These are phyloP conservation scores for Pogonus chalceus DNA, from an alignment of 1,140 invertebrate genomes.

Conservation along the genomic window DNA sequence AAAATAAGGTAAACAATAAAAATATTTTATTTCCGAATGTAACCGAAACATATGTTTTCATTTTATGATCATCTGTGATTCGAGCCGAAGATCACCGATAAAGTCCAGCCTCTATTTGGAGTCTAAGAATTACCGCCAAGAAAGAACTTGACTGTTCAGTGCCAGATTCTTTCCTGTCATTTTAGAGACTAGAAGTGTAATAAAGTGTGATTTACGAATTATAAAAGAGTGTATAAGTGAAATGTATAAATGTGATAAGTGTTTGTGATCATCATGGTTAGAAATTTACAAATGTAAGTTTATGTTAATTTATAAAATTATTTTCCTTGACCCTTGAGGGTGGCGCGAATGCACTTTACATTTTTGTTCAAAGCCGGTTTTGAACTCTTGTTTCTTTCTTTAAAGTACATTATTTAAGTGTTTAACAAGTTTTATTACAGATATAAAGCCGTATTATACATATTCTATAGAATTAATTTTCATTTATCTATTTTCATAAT, in stretches of 20 bases:
- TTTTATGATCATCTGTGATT: neutral
- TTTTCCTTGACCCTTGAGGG: neutral
- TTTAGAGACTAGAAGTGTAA: neutral
- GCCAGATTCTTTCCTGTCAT: constrained; percentile 1
- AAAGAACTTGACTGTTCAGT: neutral
- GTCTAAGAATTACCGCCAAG: neutral
- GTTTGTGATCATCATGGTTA: neutral
- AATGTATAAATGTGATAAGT: neutral
- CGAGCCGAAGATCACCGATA: neutral
- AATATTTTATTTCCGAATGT: neutral
- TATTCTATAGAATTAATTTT: too few species aligned
- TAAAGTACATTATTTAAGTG: neutral
- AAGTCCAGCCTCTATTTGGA: neutral
- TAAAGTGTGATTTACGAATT: neutral
- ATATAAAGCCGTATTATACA: neutral
- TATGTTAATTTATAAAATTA: neutral
- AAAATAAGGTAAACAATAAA: constrained; percentile 1
- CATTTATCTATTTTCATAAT: too few species aligned
- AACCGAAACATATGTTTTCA: neutral
- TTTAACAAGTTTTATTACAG: neutral
- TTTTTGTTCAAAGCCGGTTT: constrained; percentile 1
- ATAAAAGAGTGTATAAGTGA: neutral
- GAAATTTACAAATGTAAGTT: neutral
- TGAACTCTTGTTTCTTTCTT: neutral
- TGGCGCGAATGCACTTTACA: neutral